Percentiles rank a stretch among this genome's conserved stretches.
phyloP scores from a whole-genome alignment of 2,797 vertebrate species.

The Paramormyrops hopkinsi region DNA sequence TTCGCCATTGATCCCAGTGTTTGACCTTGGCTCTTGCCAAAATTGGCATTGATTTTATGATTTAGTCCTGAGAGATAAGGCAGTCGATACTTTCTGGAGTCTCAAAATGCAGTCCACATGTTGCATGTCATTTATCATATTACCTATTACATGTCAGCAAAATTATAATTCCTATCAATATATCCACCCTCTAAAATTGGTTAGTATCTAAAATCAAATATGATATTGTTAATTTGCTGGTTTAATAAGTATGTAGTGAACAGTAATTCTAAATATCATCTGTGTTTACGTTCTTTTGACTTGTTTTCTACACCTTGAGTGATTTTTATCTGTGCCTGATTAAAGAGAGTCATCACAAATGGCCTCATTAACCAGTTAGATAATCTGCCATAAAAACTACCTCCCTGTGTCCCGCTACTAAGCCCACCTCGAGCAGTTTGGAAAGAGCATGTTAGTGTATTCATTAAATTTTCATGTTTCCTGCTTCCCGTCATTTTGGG shows the following conservation, averaged over 20 bases:
- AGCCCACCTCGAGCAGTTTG: neutral
- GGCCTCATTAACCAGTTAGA: neutral
- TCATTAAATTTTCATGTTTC: slow-evolving; percentile 5
- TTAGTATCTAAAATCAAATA: neutral
- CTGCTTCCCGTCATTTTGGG: neutral
- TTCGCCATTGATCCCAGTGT: neutral
- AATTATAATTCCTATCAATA: neutral
- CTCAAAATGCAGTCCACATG: neutral
- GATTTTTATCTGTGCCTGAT: neutral
- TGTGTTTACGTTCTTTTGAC: neutral
- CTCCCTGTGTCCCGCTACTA: neutral
- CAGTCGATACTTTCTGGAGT: neutral
- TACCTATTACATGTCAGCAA: neutral
- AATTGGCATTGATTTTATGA: neutral
- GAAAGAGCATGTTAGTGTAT: neutral
- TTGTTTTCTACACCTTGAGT: neutral
- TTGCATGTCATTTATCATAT: neutral
- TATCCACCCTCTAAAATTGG: neutral
- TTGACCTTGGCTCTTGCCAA: neutral
- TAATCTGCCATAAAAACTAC: neutral
- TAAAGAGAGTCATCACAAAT: neutral
- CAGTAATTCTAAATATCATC: neutral
- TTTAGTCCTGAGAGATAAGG: neutral
- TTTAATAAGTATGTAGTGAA: neutral
- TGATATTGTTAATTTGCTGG: neutral